phyloP scores from a whole-genome alignment of 2,888 invertebrate genomes.

The Branchellion lobata region DNA sequence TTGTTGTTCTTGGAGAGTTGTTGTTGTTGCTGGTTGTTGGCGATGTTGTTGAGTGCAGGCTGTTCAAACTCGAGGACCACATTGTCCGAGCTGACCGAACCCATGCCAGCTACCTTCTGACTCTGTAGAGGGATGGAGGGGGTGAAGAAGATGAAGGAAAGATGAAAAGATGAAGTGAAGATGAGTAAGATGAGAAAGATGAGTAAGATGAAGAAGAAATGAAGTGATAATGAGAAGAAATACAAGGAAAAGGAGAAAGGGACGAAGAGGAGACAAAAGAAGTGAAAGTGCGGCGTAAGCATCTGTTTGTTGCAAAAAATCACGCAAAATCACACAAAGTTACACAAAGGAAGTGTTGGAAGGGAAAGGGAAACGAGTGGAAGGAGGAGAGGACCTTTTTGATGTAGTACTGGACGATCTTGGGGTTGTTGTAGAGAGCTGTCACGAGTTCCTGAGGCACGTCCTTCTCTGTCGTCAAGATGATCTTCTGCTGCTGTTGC shows the following conservation, averaged over 20 bases:
- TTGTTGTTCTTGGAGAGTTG: neutral
- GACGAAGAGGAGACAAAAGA: no score
- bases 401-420: constrained; percentile 21
- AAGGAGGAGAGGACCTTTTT: constrained; percentile 12
- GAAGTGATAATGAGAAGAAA: no score
- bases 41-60: neutral
- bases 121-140: neutral
- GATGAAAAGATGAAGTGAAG: no score
- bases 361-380: no score
- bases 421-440: constrained; percentile 30
- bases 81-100: constrained; percentile 14
- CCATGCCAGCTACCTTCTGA: neutral
- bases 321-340: no score
- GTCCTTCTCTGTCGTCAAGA: constrained; percentile 17
- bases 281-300: no score
- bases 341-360: no score
- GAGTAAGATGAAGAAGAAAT: no score
- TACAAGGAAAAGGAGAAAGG: no score
- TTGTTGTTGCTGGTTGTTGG: constrained; percentile 5
- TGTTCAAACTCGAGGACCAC: constrained; percentile 19
- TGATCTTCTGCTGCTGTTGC: constrained; percentile 32
- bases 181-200: no score
- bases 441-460: constrained; percentile 18
- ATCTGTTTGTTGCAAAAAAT: no score
- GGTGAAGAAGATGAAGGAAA: no score